Conservation (phyloP, 2,797 vertebrate species). For the Loris lydekkerianus region DNA sequence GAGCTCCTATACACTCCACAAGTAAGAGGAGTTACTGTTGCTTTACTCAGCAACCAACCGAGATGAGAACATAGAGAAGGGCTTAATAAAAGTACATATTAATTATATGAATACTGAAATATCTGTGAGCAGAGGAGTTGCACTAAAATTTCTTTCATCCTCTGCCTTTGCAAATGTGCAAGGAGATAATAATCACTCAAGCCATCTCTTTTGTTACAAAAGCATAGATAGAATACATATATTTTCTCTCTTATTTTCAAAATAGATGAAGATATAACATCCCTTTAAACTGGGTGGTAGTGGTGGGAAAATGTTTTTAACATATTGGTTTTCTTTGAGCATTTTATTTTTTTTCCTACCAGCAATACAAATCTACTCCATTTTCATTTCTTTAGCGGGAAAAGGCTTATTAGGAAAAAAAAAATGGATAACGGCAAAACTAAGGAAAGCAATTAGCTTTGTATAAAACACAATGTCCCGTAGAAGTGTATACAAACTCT, state of each 20-base stretch:
- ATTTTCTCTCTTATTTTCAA: slow-evolving; percentile 54
- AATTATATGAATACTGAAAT: neutral
- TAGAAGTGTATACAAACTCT: slow-evolving; percentile 78
- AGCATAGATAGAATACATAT: neutral
- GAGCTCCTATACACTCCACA: neutral
- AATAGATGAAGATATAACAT: slow-evolving; percentile 22
- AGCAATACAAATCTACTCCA: slow-evolving; percentile 47
- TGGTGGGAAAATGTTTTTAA: neutral
- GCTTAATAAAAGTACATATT: slow-evolving; percentile 22
- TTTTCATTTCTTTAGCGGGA: slow-evolving; percentile 74
- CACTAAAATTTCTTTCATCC: neutral
- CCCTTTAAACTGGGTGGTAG: neutral
- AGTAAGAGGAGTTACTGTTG: neutral
- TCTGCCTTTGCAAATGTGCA: neutral
- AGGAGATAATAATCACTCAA: neutral
- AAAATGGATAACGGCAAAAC: slow-evolving; percentile 78
- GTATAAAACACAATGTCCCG: slow-evolving; percentile 82
- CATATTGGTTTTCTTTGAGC: slow-evolving; percentile 15
- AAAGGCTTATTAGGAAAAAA: slow-evolving; percentile 80
- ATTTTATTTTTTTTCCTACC: slow-evolving; percentile 50
- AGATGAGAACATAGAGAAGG: neutral
- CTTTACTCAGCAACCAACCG: neutral
- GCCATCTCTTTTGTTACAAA: neutral
- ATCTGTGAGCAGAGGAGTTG: neutral
- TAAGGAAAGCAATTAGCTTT: slow-evolving; percentile 83